Conservation (phyloP, 2,888 invertebrate species). For the Gandaritis pyraliata region DNA sequence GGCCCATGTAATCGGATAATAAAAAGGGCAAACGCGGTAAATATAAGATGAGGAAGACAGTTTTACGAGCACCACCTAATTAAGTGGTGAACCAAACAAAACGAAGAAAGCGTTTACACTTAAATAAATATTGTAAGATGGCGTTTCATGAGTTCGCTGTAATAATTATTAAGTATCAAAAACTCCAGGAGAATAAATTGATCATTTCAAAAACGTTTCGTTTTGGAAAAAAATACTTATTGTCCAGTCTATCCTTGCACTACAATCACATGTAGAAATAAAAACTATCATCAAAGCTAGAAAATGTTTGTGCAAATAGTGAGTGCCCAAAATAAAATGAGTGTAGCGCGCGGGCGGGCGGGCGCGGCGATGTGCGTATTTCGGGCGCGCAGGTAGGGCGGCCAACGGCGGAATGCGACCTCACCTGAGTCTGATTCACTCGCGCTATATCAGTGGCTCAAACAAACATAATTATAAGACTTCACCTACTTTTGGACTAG, state of each 20-base stretch:
- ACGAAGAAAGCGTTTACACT: slow-evolving; percentile 76
- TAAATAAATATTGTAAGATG: slow-evolving; percentile 56
- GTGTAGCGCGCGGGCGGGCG: slow-evolving; percentile 48
- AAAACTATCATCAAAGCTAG: slow-evolving; percentile 54
- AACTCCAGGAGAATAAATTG: slow-evolving; percentile 5
- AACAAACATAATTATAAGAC: slow-evolving; percentile 71
- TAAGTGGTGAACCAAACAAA: slow-evolving; percentile 83
- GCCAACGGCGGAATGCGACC: slow-evolving; percentile 77
- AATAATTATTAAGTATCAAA: slow-evolving; percentile 23
- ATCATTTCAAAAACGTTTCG: neutral
- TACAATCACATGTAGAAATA: slow-evolving; percentile 45
- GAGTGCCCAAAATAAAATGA: slow-evolving; percentile 47
- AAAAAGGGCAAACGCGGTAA: slow-evolving; percentile 85
- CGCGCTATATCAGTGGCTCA: slow-evolving; percentile 72
- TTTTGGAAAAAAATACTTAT: neutral
- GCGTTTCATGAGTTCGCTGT: slow-evolving; percentile 28
- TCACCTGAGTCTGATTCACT: slow-evolving; percentile 83
- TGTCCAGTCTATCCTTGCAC: slow-evolving; percentile 7
- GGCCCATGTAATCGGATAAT: slow-evolving; percentile 84
- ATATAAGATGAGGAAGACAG: slow-evolving; percentile 85
- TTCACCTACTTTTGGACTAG: slow-evolving; percentile 58
- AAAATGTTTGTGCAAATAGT: slow-evolving; percentile 47
- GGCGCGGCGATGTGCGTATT: slow-evolving; percentile 74
- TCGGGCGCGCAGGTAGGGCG: slow-evolving; percentile 80
- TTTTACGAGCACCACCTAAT: slow-evolving; percentile 84